A percentile compares a stretch with the other conserved stretches of the same genome.
Conservation (phyloP, 2,888 invertebrate genomes). For the Diaprepes abbreviatus region DNA sequence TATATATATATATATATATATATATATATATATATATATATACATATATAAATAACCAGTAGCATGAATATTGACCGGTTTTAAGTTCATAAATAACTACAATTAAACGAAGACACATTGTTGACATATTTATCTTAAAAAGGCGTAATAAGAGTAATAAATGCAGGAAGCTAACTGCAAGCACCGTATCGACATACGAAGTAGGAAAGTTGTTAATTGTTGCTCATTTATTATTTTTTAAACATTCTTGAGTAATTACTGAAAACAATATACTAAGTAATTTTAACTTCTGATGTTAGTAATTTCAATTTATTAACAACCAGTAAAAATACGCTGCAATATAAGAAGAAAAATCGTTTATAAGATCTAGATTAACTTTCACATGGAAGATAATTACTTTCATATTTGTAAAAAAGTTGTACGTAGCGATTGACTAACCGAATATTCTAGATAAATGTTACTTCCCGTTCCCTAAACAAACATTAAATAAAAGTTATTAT, state of each 20-base stretch:
- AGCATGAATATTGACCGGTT: no score
- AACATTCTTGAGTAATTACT: neutral
- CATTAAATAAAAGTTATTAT: no score
- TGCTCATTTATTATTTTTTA: neutral
- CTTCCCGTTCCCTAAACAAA: no score
- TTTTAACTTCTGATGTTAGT: neutral
- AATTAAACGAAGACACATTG: no score
- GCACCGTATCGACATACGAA: neutral
- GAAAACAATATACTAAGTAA: no score
- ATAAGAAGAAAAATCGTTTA: constrained; percentile 1
- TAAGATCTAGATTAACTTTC: constrained; percentile 32
- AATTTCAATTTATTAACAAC: constrained; percentile 2
- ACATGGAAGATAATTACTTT: constrained; percentile 12
- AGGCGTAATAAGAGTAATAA: neutral
- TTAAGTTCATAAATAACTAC: no score
- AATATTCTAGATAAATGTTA: no score
- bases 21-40: no score
- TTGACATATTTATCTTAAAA: neutral
- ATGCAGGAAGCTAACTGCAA: neutral
- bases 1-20: no score
- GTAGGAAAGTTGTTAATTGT: constrained; percentile 1
- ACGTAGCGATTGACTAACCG: neutral
- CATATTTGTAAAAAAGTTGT: constrained; percentile 8
- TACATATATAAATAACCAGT: no score
- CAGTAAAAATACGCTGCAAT: neutral